Percentiles rank a stretch among this genome's conserved stretches.
These are phyloP conservation scores for Diadegma fenestrale DNA, from an alignment of 2,888 invertebrate species.

Conservation along the genomic window DNA sequence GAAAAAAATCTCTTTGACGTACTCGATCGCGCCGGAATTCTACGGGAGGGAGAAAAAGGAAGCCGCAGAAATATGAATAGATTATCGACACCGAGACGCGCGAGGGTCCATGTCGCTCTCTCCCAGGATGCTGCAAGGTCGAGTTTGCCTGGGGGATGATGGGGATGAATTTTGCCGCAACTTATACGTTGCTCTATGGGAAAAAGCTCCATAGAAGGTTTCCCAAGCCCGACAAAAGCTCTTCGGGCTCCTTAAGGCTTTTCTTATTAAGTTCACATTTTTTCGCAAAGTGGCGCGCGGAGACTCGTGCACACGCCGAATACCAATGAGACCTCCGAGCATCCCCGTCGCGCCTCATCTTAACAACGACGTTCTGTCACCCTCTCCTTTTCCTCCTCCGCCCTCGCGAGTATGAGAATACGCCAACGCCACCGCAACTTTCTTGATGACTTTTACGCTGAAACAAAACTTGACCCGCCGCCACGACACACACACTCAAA, in stretches of 20 bases:
- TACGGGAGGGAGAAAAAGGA: too few species aligned
- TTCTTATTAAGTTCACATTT: slow-evolving; percentile 85
- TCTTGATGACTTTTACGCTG: slow-evolving; percentile 59
- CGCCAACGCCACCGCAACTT: slow-evolving; percentile 51
- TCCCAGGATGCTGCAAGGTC: slow-evolving; percentile 38
- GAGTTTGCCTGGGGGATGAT: slow-evolving; percentile 29
- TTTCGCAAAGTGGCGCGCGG: slow-evolving; percentile 82
- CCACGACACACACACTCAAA: slow-evolving; percentile 42
- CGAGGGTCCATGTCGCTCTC: slow-evolving; percentile 40
- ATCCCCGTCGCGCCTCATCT: slow-evolving; percentile 62
- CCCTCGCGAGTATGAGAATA: slow-evolving; percentile 25
- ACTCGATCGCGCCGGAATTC: too few species aligned
- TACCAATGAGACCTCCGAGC: slow-evolving; percentile 81
- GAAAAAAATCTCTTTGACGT: slow-evolving; percentile 37
- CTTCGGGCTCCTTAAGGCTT: slow-evolving; percentile 81
- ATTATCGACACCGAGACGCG: slow-evolving; percentile 72
- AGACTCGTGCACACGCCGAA: slow-evolving; percentile 78
- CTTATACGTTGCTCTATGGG: slow-evolving; percentile 19
- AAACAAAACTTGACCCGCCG: slow-evolving; percentile 62
- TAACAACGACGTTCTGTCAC: slow-evolving; percentile 68
- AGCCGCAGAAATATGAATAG: slow-evolving; percentile 78
- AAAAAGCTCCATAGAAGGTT: slow-evolving; percentile 56
- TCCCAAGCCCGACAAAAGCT: slow-evolving; percentile 79
- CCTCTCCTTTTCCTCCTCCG: slow-evolving; percentile 4
- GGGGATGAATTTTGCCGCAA: slow-evolving; percentile 23